Percentiles rank a stretch among this genome's conserved stretches.
Evolutionary conservation across 2,797 vertebrate species (phyloP).

Genomic region (Pitangus sulphuratus): DNA sequence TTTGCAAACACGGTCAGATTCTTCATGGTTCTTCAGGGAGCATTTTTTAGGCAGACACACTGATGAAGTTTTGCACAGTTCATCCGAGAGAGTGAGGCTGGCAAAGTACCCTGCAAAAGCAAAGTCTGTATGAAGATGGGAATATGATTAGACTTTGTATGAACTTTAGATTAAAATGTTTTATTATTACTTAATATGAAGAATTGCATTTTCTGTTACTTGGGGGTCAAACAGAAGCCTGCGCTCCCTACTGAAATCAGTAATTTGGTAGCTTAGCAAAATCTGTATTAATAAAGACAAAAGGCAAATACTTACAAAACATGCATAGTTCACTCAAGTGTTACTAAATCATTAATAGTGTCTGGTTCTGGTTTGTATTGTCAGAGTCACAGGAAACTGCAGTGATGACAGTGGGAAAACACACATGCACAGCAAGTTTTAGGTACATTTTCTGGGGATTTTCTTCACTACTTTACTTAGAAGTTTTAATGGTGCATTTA

Average conservation of each 20-base stretch:
- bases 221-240: background rate
- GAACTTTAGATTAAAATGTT: background rate
- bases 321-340: background rate
- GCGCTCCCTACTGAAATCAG: background rate
- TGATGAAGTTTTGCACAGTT: background rate
- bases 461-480: background rate
- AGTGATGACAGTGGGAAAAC: background rate
- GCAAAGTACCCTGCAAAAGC: background rate
- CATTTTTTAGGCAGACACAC: background rate
- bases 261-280: background rate
- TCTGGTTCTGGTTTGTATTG: background rate
- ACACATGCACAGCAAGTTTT: background rate
- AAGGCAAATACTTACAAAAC: conserved; percentile 10
- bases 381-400: background rate
- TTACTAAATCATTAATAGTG: background rate
- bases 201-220: background rate
- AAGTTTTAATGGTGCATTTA: background rate
- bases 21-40: background rate
- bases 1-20: rapidly evolving
- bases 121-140: background rate
- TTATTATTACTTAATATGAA: background rate
- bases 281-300: background rate
- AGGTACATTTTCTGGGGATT: background rate
- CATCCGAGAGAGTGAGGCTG: background rate
- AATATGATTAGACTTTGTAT: background rate